A percentile compares a stretch with the other conserved stretches of the same genome.
phyloP scores from a whole-genome alignment of 2,888 invertebrate species.

The Gymnosoma rotundatum region DNA sequence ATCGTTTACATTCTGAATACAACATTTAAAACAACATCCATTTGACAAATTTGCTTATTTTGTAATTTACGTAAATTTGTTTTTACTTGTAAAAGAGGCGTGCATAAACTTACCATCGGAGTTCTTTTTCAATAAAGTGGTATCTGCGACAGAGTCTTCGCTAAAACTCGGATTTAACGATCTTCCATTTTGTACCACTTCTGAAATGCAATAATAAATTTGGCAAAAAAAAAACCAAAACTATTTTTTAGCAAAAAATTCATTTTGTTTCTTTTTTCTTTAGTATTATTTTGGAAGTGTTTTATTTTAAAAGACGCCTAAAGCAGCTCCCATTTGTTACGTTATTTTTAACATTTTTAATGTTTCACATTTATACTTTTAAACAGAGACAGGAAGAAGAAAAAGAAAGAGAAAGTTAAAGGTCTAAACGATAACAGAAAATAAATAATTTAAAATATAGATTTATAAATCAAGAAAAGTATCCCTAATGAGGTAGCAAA shows the following conservation, averaged over 20 bases:
- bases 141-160: constrained; percentile 92
- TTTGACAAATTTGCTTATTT: constrained; percentile 61
- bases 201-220: constrained; percentile 78
- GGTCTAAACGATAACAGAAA: constrained; percentile 26
- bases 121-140: constrained; percentile 90
- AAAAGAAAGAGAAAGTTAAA: constrained; percentile 41
- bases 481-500: background rate
- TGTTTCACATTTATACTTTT: constrained; percentile 38
- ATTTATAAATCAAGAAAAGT: constrained; percentile 1
- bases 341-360: constrained; percentile 19
- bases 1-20: constrained; percentile 73
- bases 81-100: constrained; percentile 65
- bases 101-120: constrained; percentile 89
- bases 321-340: constrained; percentile 40
- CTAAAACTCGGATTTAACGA: constrained; percentile 88
- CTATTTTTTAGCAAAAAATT: constrained; percentile 59
- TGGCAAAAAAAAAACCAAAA: constrained; percentile 74
- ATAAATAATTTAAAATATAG: background rate
- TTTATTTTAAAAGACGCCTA: constrained; percentile 39
- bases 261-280: constrained; percentile 3
- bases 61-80: constrained; percentile 22
- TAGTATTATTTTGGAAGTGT: constrained; percentile 28
- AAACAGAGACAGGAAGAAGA: constrained; percentile 29
- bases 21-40: constrained; percentile 77
- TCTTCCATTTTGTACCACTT: constrained; percentile 83